Evolutionary conservation across 92 coral and sea anemone genomes (phyloP).

Genomic region (Siderastrea radians): DNA sequence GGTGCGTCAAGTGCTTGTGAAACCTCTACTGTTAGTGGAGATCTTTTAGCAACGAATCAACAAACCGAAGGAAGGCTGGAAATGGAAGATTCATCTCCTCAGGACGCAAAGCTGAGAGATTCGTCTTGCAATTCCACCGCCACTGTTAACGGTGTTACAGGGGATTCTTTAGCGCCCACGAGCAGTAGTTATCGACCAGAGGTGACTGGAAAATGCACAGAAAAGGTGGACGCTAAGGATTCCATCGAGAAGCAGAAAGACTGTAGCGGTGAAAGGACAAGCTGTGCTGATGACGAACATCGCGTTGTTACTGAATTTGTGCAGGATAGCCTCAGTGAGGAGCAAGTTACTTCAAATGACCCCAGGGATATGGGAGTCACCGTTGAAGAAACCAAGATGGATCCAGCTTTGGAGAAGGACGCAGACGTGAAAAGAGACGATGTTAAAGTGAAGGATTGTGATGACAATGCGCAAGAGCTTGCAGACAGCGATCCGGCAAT

Average conservation of each 20-base stretch:
- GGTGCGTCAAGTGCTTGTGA: neutral
- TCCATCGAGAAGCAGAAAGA: neutral
- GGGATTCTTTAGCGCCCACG: neutral
- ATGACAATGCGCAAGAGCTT: neutral
- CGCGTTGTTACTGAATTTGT: neutral
- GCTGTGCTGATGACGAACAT: neutral
- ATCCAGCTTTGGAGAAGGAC: neutral
- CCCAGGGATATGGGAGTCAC: neutral
- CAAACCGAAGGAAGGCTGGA: neutral
- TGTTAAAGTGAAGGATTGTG: neutral
- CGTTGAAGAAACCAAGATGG: neutral
- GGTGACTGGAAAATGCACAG: neutral
- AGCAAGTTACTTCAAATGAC: neutral
- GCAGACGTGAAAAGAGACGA: neutral
- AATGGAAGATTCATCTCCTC: neutral
- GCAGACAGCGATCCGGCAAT: neutral
- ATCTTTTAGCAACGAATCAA: neutral
- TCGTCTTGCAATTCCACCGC: neutral
- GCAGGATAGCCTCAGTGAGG: neutral
- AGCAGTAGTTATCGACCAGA: neutral
- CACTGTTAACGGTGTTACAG: neutral
- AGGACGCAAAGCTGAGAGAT: slow-evolving; percentile 4
- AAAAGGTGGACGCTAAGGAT: neutral
- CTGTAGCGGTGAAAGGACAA: neutral
- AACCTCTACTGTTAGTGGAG: neutral